These are phyloP conservation scores for Megalopta genalis DNA, from an alignment of 1,140 invertebrate species.

Conservation along the genomic window DNA sequence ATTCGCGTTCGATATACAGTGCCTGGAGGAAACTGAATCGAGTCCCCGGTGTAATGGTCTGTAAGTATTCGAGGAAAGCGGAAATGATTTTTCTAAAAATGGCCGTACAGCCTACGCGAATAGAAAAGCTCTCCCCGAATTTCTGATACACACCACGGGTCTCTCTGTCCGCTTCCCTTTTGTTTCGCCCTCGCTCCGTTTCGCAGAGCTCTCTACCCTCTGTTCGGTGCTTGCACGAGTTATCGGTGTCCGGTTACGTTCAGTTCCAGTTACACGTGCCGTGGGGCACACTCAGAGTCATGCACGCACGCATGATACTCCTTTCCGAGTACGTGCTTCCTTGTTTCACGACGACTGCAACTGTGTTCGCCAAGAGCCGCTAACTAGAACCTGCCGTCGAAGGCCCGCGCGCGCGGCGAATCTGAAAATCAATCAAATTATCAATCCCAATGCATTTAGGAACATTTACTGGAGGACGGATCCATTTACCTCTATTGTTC, in stretches of 20 bases:
- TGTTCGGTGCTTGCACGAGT: constrained; percentile 32
- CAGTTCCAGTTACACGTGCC: constrained; percentile 73
- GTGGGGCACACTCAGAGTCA: constrained; percentile 62
- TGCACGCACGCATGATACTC: constrained; percentile 33
- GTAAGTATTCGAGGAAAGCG: background rate
- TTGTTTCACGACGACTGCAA: background rate
- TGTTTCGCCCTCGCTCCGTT: background rate
- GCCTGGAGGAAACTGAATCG: no score
- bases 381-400: background rate
- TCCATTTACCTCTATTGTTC: no score
- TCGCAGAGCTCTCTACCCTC: background rate
- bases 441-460: no score
- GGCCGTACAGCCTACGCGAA: no score
- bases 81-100: background rate
- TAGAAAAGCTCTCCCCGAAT: no score
- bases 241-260: constrained; percentile 59
- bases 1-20: no score
- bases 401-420: no score
- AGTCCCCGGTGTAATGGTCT: background rate
- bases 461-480: no score
- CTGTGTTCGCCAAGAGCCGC: no score
- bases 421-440: no score
- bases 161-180: background rate
- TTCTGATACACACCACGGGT: no score
- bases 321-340: constrained; percentile 34